Percentiles rank a stretch among this genome's conserved stretches.
Conservation (phyloP, 1,140 invertebrate species). For the Alviniconcha marisindica region DNA sequence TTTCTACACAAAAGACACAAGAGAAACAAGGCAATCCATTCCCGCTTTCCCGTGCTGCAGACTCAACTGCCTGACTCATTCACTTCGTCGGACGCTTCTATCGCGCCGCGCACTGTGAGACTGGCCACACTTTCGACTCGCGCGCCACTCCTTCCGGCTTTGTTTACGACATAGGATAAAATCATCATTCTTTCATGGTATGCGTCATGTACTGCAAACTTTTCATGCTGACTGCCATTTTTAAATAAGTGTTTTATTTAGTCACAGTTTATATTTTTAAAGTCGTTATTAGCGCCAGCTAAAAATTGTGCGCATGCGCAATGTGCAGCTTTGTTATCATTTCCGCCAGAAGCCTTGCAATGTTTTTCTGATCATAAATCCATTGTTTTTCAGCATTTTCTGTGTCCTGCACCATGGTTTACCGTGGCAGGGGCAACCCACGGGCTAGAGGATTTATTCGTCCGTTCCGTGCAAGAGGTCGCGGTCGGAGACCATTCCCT, state of each 20-base stretch:
- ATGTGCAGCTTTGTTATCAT: neutral
- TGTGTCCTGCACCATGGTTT: conserved; percentile 22
- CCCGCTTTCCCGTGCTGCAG: conserved; percentile 2
- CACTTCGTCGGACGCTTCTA: neutral
- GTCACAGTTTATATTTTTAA: too few species aligned
- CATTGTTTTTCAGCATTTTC: neutral
- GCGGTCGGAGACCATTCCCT: conserved; percentile 24
- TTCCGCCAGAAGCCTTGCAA: neutral
- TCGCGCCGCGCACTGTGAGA: conserved; percentile 16
- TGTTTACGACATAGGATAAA: conserved; percentile 1
- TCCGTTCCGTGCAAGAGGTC: conserved; percentile 37
- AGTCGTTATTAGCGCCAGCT: too few species aligned
- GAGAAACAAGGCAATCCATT: conserved; percentile 27
- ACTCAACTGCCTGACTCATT: conserved; percentile 37
- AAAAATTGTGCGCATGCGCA: conserved; percentile 11
- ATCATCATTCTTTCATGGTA: neutral
- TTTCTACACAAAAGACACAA: conserved; percentile 23
- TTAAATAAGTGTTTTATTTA: too few species aligned
- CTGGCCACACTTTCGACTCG: conserved; percentile 5
- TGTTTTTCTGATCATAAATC: neutral
- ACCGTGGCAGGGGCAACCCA: conserved; percentile 22
- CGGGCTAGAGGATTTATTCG: conserved; percentile 28
- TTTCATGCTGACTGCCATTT: too few species aligned
- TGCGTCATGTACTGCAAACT: too few species aligned
- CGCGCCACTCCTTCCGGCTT: conserved; percentile 24